Evolutionary conservation across 92 coral and sea anemone species (phyloP).

Genomic region (Ricordea florida): DNA sequence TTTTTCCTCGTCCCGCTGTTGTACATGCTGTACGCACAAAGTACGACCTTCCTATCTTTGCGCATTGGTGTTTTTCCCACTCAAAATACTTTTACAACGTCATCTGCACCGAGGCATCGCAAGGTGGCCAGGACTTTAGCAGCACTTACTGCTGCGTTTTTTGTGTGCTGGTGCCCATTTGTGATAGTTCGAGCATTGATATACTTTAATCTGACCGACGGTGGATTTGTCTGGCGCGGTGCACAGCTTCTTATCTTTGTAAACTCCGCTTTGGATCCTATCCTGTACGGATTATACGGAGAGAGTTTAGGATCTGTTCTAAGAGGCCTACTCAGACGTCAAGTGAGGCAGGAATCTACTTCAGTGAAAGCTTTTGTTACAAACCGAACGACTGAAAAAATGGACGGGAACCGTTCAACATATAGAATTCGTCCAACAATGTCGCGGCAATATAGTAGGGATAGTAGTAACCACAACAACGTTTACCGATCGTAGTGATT

Average conservation of each 20-base stretch:
- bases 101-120: background rate
- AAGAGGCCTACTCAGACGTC: too few relatives aligned
- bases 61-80: background rate
- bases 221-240: conserved; percentile 31
- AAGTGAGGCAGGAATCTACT: too few relatives aligned
- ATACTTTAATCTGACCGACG: conserved; percentile 20
- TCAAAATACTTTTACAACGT: background rate
- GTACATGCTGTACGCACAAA: conserved; percentile 24
- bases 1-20: conserved; percentile 13
- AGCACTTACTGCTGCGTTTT: conserved; percentile 19
- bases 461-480: too few relatives aligned
- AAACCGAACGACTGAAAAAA: too few relatives aligned
- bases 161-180: conserved; percentile 48
- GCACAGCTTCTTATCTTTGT: conserved; percentile 20
- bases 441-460: too few relatives aligned
- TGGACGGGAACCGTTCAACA: too few relatives aligned
- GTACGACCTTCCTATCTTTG: background rate
- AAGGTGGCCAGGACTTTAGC: conserved; percentile 27
- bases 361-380: too few relatives aligned
- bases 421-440: too few relatives aligned
- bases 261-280: conserved; percentile 36
- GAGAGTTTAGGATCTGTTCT: background rate
- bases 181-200: conserved; percentile 29
- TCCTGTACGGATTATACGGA: conserved; percentile 45
- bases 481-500: too few relatives aligned